A percentile compares a stretch with the other conserved stretches of the same genome.
Conservation (phyloP, 2,797 vertebrate genomes). For the Gephyroberyx darwinii region DNA sequence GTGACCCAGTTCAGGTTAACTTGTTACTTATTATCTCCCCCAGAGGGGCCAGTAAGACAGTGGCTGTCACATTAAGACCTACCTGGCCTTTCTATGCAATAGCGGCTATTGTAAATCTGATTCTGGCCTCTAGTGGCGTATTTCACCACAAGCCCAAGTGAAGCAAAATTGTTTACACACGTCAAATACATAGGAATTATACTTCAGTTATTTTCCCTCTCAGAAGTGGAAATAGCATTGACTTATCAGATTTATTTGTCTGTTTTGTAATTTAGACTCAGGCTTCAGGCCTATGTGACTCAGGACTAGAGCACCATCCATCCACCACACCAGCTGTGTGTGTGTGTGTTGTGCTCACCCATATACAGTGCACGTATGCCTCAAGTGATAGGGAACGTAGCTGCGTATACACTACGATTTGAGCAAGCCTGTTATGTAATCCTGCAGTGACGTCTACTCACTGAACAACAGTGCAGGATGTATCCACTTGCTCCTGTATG, state of each 20-base stretch:
- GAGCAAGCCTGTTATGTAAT: conserved; percentile 71
- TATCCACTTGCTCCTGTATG: conserved; percentile 44
- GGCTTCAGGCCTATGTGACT: too few relatives aligned
- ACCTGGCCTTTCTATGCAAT: background rate
- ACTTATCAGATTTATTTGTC: conserved; percentile 15
- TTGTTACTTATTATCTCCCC: too few relatives aligned
- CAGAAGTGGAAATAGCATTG: too few relatives aligned
- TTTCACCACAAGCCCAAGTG: background rate
- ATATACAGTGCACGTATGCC: background rate
- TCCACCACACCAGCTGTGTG: background rate
- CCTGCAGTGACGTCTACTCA: conserved; percentile 29
- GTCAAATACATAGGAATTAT: too few relatives aligned
- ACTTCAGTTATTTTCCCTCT: background rate
- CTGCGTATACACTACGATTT: conserved; percentile 34
- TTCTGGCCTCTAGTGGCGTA: background rate
- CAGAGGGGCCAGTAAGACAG: too few relatives aligned
- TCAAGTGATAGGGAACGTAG: conserved; percentile 12
- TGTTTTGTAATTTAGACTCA: conserved; percentile 8
- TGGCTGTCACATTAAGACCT: background rate
- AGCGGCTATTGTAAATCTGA: background rate
- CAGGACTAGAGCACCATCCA: conserved; percentile 4
- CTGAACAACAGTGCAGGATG: conserved; percentile 39
- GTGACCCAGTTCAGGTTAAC: background rate
- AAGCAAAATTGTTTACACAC: too few relatives aligned
- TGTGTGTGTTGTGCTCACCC: background rate